These are phyloP conservation scores for Cheilosia variabilis DNA, from an alignment of 2,888 invertebrate genomes.

Conservation along the genomic window DNA sequence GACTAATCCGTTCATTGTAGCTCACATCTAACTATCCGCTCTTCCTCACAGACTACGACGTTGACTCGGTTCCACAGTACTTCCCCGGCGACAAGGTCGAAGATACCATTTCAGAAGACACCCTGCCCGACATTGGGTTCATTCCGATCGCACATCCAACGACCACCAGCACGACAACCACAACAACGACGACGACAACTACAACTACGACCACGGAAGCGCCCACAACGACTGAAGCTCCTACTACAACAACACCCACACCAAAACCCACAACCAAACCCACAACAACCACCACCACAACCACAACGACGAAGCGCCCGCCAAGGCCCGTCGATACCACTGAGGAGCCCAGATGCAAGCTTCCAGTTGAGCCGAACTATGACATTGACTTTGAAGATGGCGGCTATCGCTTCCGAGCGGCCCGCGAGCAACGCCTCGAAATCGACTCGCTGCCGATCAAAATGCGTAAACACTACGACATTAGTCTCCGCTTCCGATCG, in stretches of 20 bases:
- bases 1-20: slow-evolving; percentile 59
- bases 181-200: slow-evolving; percentile 74
- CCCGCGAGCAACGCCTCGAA: slow-evolving; percentile 88
- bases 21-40: not conserved
- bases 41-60: slow-evolving; percentile 80
- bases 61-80: slow-evolving; percentile 77
- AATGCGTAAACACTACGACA: slow-evolving; percentile 88
- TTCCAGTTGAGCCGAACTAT: slow-evolving; percentile 81
- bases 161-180: slow-evolving; percentile 80
- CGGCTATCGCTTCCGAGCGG: slow-evolving; percentile 83
- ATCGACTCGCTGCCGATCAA: slow-evolving; percentile 87
- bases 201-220: slow-evolving; percentile 75
- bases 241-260: slow-evolving; percentile 79
- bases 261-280: slow-evolving; percentile 79
- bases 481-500: slow-evolving; percentile 90
- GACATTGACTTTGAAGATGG: slow-evolving; percentile 81
- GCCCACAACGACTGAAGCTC: slow-evolving; percentile 64
- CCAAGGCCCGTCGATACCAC: slow-evolving; percentile 36
- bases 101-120: slow-evolving; percentile 11
- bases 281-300: slow-evolving; percentile 79
- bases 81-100: slow-evolving; percentile 80
- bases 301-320: slow-evolving; percentile 75
- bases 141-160: slow-evolving; percentile 82
- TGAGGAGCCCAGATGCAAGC: slow-evolving; percentile 81
- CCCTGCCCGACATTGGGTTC: slow-evolving; percentile 40